These are phyloP conservation scores for Mastigias papua DNA, from an alignment of 30 jellyfish, hydroid and myxozoan species.

Conservation along the genomic window DNA sequence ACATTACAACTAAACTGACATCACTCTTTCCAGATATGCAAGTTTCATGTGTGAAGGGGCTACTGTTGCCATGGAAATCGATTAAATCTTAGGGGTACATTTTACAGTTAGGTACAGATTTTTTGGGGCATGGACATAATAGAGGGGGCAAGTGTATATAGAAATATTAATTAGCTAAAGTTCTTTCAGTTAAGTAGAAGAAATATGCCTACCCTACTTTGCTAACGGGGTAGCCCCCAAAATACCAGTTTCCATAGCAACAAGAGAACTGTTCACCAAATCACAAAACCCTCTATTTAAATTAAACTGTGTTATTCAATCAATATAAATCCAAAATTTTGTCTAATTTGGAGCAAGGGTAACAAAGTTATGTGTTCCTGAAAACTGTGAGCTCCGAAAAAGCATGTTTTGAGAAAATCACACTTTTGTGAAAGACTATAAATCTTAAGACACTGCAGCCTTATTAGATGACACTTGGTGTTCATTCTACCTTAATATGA, in stretches of 20 bases:
- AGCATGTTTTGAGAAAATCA: slow-evolving; percentile 7
- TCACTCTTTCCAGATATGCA: slow-evolving; percentile 17
- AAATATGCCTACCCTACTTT: background rate
- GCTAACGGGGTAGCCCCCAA: slow-evolving; percentile 8
- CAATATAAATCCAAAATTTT: background rate
- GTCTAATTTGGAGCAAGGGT: slow-evolving; percentile 4
- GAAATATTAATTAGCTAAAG: slow-evolving; percentile 1
- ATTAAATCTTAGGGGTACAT: slow-evolving; percentile 4
- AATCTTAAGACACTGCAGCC: background rate
- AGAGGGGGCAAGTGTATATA: background rate
- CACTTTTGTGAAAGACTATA: slow-evolving; percentile 12
- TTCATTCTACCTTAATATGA: background rate
- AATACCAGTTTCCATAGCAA: slow-evolving; percentile 9
- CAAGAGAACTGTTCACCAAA: background rate
- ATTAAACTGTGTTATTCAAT: background rate
- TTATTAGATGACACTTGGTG: background rate
- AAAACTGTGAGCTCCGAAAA: slow-evolving; percentile 1
- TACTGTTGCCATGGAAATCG: slow-evolving; percentile 4
- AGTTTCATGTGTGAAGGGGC: background rate
- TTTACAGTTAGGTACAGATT: slow-evolving; percentile 20
- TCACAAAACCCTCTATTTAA: slow-evolving; percentile 8
- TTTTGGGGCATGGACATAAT: background rate
- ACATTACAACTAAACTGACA: slow-evolving; percentile 1
- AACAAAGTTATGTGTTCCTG: slow-evolving; percentile 19
- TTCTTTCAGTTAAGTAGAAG: slow-evolving; percentile 17